Base-by-base conservation (phyloP, 2,113 vertebrate species). In the Eulacestoma nigropectus region DNA sequence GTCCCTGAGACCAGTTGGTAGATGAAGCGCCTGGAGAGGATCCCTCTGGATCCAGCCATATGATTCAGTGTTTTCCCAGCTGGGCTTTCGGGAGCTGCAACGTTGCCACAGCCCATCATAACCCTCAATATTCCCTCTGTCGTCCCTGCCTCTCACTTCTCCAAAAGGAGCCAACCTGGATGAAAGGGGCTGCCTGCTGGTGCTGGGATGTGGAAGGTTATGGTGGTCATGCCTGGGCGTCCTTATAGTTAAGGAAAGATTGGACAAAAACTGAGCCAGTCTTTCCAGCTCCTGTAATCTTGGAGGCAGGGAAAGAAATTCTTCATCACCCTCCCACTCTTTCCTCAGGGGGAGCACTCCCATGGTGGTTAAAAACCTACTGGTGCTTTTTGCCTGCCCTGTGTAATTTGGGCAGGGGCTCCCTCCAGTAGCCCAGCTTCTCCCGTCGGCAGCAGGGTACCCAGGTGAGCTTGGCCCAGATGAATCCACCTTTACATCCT, bases 301-400 rank as follows among this genome's bases (percentile, higher is more conserved):
- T 0, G 98, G 93, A 23, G 99, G 99, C 53, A 99, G 98, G 49
- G 98, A 97, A 63, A 98, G 95, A 84, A 98, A 99, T 64, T 99
- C 99, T 11, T 99, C 98, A 0, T 99, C 99, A 11, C 93, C 93
- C 2, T 98, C 98, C 70, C 95, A 92, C 16, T 83, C 92, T 20
- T 77, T 95, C 68, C 83, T 90, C 39, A 97, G 85, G 7, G 55
- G 93, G 15, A 98, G 95, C 16, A 98, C 37, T 22, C 39, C 85
- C 3, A 97, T 97, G 32, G 94, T 96, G 55, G 90, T 85, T 50
- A 98, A 94, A 67, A 98, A 98, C 41, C 87, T 53, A 6, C 41
- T 17, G 7, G 26, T 3, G 67, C 64, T 56, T 18, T 91, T 63
- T 2, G 8, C 64, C 32, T 93, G 83, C 63, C 94, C 76, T 27